Evolutionary conservation across 2,888 invertebrate genomes (phyloP).

Genomic region (Pollenia griseotomentosa): DNA sequence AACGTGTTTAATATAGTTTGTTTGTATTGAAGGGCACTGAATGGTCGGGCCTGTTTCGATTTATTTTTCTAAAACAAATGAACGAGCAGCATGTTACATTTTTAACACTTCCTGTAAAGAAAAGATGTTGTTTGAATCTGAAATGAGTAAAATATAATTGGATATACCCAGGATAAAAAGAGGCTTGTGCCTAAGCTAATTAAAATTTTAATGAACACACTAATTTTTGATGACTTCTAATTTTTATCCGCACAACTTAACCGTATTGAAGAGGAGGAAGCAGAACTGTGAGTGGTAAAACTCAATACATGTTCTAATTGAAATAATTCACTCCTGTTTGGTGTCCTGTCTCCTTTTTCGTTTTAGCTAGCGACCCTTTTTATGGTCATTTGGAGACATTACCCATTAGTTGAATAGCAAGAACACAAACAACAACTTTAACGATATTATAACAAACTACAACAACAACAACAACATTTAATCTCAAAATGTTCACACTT

Average conservation of each 20-base stretch:
- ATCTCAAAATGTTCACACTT: conserved; percentile 76
- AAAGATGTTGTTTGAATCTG: not conserved
- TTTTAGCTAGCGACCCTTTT: conserved; percentile 43
- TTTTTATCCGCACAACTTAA: conserved; percentile 16
- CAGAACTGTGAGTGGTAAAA: not conserved
- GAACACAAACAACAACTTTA: conserved; percentile 42
- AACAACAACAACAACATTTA: conserved; percentile 64
- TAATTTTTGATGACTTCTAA: conserved; percentile 39
- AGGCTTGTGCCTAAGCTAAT: conserved; percentile 8
- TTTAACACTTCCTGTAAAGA: not conserved
- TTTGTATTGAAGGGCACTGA: too few species aligned
- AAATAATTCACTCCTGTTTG: conserved; percentile 42
- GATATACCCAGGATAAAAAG: conserved; percentile 13
- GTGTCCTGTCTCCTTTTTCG: not conserved
- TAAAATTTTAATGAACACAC: conserved; percentile 47
- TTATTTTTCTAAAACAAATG: too few species aligned
- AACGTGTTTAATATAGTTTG: too few species aligned
- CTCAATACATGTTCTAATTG: not conserved
- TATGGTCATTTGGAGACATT: conserved; percentile 63
- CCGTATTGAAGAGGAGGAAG: not conserved
- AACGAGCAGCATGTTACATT: not conserved
- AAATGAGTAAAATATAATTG: conserved; percentile 10
- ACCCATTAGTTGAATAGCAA: conserved; percentile 36
- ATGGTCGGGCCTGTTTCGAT: too few species aligned
- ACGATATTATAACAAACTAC: conserved; percentile 47